phyloP scores from a whole-genome alignment of 53 echinoderm and acorn worm genomes.

The Antedon mediterranea region DNA sequence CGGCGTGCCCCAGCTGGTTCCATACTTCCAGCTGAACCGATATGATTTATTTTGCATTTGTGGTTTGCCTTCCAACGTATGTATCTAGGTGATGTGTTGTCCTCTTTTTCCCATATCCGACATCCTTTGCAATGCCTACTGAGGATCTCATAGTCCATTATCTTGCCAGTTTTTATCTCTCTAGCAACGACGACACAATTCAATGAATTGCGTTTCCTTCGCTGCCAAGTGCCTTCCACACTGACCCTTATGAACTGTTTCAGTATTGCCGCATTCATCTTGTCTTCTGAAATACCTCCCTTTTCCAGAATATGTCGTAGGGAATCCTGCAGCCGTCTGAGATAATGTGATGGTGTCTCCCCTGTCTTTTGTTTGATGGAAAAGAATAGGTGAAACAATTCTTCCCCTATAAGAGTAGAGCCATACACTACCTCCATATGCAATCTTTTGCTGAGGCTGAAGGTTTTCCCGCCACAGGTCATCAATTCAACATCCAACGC shows the following conservation, averaged over 20 bases:
- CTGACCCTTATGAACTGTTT: not conserved
- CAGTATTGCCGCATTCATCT: not conserved
- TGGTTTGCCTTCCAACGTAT: not conserved
- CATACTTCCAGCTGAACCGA: no score
- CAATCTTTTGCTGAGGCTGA: not conserved
- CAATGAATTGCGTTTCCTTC: no score
- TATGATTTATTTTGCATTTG: not conserved
- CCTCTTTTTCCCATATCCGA: not conserved
- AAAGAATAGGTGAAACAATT: not conserved
- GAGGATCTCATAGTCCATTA: not conserved
- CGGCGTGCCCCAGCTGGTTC: no score
- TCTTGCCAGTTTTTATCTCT: not conserved
- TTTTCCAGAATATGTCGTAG: not conserved
- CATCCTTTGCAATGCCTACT: not conserved
- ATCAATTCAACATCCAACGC: constrained; percentile 13
- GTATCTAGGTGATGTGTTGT: not conserved
- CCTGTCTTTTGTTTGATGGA: no score
- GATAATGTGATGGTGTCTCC: not conserved
- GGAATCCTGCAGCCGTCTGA: not conserved
- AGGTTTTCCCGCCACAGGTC: constrained; percentile 14
- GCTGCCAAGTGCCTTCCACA: no score
- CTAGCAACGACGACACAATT: no score
- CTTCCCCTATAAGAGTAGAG: not conserved
- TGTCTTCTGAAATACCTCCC: not conserved
- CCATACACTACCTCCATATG: not conserved